These are phyloP conservation scores for Phaethornis superciliosus DNA, from an alignment of 2,113 vertebrate species.

Conservation along the genomic window DNA sequence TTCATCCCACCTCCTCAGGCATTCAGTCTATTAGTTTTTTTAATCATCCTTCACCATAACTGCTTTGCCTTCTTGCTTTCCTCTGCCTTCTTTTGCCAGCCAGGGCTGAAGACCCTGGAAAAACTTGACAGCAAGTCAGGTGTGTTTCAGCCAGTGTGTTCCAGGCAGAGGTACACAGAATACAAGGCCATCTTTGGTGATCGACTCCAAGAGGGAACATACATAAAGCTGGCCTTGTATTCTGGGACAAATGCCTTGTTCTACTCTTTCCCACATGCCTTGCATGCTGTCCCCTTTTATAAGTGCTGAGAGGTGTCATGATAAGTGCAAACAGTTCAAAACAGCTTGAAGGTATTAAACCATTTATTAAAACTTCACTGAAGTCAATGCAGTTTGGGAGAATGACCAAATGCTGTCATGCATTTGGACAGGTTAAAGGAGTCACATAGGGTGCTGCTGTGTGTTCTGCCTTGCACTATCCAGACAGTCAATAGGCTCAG, in stretches of 20 bases:
- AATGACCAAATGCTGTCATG: background rate
- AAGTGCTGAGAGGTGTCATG: rapidly evolving
- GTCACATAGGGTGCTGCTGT: background rate
- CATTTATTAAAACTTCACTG: background rate
- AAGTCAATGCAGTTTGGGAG: background rate
- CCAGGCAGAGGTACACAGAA: background rate
- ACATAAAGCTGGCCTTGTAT: background rate
- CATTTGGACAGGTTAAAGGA: background rate
- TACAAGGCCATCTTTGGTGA: background rate
- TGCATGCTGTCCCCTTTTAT: background rate
- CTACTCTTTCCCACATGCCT: background rate
- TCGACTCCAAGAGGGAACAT: background rate
- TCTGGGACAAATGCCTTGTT: background rate
- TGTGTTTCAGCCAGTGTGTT: background rate
- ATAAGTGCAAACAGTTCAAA: background rate
- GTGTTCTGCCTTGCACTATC: background rate
- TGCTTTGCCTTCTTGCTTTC: background rate
- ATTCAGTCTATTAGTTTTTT: background rate
- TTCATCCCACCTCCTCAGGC: background rate
- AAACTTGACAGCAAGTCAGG: rapidly evolving
- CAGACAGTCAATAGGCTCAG: background rate
- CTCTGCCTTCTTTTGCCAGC: background rate
- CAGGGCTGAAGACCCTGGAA: background rate
- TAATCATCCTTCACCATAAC: background rate
- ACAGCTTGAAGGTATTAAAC: background rate